Evolutionary conservation across 2,888 invertebrate genomes (phyloP), one percentile per base, ranked within the genome.

Genomic region (Tridacna crocea): DNA sequence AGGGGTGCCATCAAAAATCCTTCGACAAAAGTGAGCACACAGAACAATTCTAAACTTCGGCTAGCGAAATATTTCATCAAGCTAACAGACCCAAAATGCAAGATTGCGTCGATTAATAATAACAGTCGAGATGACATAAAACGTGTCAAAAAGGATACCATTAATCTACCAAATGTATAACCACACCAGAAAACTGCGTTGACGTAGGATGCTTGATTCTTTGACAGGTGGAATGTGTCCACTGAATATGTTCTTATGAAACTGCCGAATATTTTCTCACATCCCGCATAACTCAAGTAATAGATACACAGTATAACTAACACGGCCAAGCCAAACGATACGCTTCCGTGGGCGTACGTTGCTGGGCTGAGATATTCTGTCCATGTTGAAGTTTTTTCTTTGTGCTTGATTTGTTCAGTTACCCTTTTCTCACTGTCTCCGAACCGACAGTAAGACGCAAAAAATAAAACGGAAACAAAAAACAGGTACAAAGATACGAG

Each of bases 201-300:
- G 1, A 84, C 51, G 55, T 81, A 81, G 3, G 84, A 84, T 0
- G 81, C 79, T 27, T 73, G 58, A 11, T 61, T 46, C 72, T 79
- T 84, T 13, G 26, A 55, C 11, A 84, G 60, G 19, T 84, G 74
- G 60, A 81, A 79, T 51, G 79, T 77, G 27, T 84, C 84, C 8
- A 81, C 76, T 26, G 84, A 81, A 61, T 81, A 75, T 22, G 84
- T 77, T 55, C 84, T 36, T 10, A 81, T 74, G 46, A 84, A 84
- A 26, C 66, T 76, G 55, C 51, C 76, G 68, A 77, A 79, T 4
- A 73, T 63, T 60, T 84, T 79, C 77, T 84, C 84, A 2, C 79
- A 81, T 13, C 84, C 84, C 17, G 79, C 27, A 12, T 76, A 51
- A 73, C 70, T 79, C 22, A 84, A 84, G 27, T 75, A 84, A 75